phyloP scores from a whole-genome alignment of 23 tunicate genomes.

The Ciona savignyi region DNA sequence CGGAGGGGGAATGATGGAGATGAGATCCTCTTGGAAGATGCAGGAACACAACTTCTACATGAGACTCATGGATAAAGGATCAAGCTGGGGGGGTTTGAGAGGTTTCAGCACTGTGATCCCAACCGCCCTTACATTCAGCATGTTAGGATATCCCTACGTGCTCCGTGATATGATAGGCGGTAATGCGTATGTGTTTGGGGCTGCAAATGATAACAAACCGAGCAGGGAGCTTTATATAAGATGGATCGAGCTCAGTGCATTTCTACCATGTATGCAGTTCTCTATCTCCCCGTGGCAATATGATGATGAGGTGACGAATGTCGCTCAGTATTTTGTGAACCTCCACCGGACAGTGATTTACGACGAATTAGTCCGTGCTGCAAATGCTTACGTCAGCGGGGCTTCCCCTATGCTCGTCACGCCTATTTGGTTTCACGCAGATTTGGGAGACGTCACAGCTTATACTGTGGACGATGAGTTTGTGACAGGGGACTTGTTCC shows the following conservation, averaged over 20 bases:
- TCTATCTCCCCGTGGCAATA: conserved; percentile 86
- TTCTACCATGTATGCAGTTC: conserved; percentile 65
- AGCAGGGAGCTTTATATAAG: conserved; percentile 64
- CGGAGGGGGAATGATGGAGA: conserved; percentile 48
- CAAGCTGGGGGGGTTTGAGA: conserved; percentile 41
- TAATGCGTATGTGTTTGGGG: conserved; percentile 44
- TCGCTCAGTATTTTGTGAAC: conserved; percentile 27
- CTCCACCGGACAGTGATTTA: conserved; percentile 49
- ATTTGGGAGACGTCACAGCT: conserved; percentile 18
- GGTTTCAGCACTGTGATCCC: conserved; percentile 80
- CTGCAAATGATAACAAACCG: conserved; percentile 7
- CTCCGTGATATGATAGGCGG: conserved; percentile 94
- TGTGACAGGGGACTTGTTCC: conserved; percentile 45
- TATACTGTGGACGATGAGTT: conserved; percentile 45
- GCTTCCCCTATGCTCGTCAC: conserved; percentile 28
- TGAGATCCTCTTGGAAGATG: conserved; percentile 80
- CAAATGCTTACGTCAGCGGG: conserved; percentile 25
- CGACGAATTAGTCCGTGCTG: conserved; percentile 27
- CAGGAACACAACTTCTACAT: conserved; percentile 33
- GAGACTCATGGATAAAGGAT: conserved; percentile 81
- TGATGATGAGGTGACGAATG: conserved; percentile 39
- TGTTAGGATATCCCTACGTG: conserved; percentile 65
- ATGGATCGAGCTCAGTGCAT: conserved; percentile 67
- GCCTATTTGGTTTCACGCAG: conserved; percentile 48
- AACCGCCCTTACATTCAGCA: conserved; percentile 58